Evolutionary conservation across 2,113 vertebrate species (phyloP), one percentile per base, ranked within the genome.

Genomic region (Otis tarda): DNA sequence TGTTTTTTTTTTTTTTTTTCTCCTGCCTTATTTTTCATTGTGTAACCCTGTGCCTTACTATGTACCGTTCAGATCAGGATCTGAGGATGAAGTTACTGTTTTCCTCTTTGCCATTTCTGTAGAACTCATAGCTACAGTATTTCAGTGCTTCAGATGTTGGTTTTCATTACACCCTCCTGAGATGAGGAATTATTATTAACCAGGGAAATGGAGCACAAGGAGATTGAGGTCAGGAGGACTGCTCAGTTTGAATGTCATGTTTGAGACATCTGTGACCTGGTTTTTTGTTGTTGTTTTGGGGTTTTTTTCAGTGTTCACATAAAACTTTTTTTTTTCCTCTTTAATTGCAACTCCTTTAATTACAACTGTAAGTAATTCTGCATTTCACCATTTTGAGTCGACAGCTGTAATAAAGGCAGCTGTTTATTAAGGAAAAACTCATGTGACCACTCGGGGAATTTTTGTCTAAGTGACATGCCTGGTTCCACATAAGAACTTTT

Each of bases 131-230:
- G 12, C 89, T 69, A 8, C 45, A 55, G 49, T 39, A 55, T 82
- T 89, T 91, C 77, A 60, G 61, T 75, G 87, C 84, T 87, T 94
- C 81, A 65, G 87, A 89, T 85, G 61, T 87, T 95, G 96, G 85
- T 96, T 96, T 94, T 83, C 63, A 9, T 71, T 61, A 73, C 84
- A 87, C 76, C 87, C 91, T 61, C 22, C 89, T 50, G 89, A 87
- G 94, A 85, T 14, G 37, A 67, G 39, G 81, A 76, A 76, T 91
- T 93, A 82, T 78, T 94, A 71, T 91, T 91, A 95, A 91, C 70
- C 84, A 87, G 75, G 91, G 91, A 91, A 96, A 78, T 65, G 31
- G 87, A 83, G 78, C 91, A 91, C 77, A 76, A 91, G 45, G 91
- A 90, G 77, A 76, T 87, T 21, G 89, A 91, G 81, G 87, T 95